A percentile compares a stretch with the other conserved stretches of the same genome.
Evolutionary conservation across 2,888 invertebrate species (phyloP).

Genomic region (Furcula furcula): DNA sequence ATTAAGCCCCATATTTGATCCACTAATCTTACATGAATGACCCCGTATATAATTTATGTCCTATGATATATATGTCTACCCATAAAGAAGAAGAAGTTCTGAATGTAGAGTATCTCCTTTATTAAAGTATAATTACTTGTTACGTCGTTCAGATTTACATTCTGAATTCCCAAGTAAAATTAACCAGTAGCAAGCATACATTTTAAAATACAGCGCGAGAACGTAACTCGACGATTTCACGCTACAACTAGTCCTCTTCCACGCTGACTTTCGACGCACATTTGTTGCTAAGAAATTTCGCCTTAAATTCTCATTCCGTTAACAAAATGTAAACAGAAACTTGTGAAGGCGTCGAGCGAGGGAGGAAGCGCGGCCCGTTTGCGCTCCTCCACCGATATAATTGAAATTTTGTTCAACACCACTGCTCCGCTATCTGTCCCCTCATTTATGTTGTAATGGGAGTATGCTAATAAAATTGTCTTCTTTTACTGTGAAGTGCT

Average conservation of each 20-base stretch:
- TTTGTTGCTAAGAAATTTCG: constrained; percentile 67
- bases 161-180: constrained; percentile 6
- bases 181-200: constrained; percentile 10
- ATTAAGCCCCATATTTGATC: too few species aligned
- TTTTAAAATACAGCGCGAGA: constrained; percentile 15
- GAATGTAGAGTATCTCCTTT: too few species aligned
- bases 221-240: constrained; percentile 43
- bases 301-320: constrained; percentile 73
- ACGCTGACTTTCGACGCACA: constrained; percentile 56
- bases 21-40: too few species aligned
- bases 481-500: constrained; percentile 23
- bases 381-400: constrained; percentile 54
- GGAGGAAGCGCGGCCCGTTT: constrained; percentile 45
- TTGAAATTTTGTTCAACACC: constrained; percentile 67
- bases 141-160: too few species aligned
- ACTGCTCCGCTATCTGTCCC: constrained; percentile 49
- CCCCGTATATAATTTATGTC: too few species aligned
- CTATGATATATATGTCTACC: too few species aligned
- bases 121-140: too few species aligned
- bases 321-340: constrained; percentile 74
- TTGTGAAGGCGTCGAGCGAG: constrained; percentile 43
- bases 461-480: constrained; percentile 56
- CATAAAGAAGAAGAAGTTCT: too few species aligned
- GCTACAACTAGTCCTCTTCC: constrained; percentile 45
- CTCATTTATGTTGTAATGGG: constrained; percentile 39